Percentiles rank a stretch among this genome's conserved stretches.
Conservation (phyloP, 2,888 invertebrate genomes). For the Drosophila lutescens region DNA sequence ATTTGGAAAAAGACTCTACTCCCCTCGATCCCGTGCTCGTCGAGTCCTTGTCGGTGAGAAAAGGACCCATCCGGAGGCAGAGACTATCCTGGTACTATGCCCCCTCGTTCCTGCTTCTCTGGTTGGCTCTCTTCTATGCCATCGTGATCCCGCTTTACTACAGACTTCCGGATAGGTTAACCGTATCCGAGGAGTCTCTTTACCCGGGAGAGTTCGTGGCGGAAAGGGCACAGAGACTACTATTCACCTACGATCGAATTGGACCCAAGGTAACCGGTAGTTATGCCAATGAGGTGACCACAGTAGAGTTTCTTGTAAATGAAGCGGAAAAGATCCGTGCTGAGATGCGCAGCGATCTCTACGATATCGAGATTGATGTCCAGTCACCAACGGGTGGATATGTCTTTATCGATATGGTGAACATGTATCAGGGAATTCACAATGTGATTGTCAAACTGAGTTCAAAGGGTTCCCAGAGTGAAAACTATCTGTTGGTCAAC, state of each 20-base stretch:
- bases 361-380: conserved; percentile 75
- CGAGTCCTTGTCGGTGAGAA: conserved; percentile 8
- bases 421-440: conserved; percentile 79
- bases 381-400: conserved; percentile 78
- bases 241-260: conserved; percentile 86
- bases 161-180: conserved; percentile 68
- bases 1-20: neutral
- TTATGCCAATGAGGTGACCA: conserved; percentile 29
- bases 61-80: neutral
- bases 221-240: conserved; percentile 87
- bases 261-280: conserved; percentile 47
- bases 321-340: conserved; percentile 67
- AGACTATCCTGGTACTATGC: conserved; percentile 69
- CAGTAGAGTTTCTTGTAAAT: conserved; percentile 84
- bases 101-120: conserved; percentile 68
- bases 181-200: conserved; percentile 54
- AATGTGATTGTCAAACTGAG: conserved; percentile 81
- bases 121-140: conserved; percentile 72
- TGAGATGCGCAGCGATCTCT: conserved; percentile 67
- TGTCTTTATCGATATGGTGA: conserved; percentile 55
- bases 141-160: conserved; percentile 67
- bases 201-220: conserved; percentile 86
- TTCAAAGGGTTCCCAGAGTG: conserved; percentile 65
- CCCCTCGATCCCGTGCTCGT: conserved; percentile 19
- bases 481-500: conserved; percentile 88